Percentiles rank a stretch among this genome's conserved stretches.
phyloP scores from a whole-genome alignment of 2,113 vertebrate genomes.

The Progne subis region DNA sequence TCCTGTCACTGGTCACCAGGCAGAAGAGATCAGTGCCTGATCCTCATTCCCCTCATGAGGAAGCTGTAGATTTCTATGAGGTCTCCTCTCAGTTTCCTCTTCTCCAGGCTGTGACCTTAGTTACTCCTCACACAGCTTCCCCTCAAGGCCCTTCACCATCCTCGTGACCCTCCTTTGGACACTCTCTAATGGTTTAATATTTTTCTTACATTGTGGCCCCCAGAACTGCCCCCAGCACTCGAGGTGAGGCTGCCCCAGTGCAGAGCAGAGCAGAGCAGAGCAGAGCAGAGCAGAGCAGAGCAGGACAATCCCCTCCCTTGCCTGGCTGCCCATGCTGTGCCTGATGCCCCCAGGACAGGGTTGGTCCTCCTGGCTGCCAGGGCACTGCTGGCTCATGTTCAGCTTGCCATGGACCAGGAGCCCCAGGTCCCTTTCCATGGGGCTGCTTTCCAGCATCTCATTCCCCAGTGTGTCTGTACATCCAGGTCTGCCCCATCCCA shows the following conservation, averaged over 20 bases:
- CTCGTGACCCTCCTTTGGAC: background rate
- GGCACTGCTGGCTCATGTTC: background rate
- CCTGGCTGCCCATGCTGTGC: background rate
- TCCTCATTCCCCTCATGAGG: background rate
- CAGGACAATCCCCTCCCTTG: background rate
- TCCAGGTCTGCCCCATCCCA: background rate
- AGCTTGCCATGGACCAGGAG: background rate
- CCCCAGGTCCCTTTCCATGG: background rate
- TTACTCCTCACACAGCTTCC: background rate
- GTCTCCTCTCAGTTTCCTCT: background rate
- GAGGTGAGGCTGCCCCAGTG: accelerated
- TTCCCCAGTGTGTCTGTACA: background rate
- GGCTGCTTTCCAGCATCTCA: background rate
- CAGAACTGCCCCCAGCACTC: background rate
- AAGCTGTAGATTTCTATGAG: background rate
- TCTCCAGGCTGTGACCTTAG: background rate
- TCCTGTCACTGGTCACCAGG: background rate
- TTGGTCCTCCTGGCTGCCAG: background rate
- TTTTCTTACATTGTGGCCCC: background rate
- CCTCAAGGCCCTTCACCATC: background rate
- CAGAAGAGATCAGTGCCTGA: background rate
- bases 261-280: too few species aligned
- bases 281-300: too few species aligned
- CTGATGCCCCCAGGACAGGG: background rate
- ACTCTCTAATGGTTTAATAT: background rate